Base-by-base conservation (phyloP, 2,888 invertebrate species). In the Boloria selene region DNA sequence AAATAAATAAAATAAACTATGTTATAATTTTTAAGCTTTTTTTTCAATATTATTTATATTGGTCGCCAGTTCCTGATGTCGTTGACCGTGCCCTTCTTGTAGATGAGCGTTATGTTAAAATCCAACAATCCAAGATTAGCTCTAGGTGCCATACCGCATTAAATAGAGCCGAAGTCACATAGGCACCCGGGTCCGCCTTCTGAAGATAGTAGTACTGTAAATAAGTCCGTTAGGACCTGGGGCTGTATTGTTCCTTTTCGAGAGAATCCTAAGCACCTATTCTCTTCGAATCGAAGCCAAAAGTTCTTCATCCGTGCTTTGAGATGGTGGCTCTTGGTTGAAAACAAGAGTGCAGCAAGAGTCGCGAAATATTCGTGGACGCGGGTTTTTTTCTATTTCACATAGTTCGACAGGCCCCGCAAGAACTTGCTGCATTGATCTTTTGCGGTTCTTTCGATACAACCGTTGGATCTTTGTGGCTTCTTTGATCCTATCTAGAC, bases 201-300 rank as follows among this genome's bases (percentile, higher is more conserved):
- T 13, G 51, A 7, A 47, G 47, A 16, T 51, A n/a, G n/a, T n/a
- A n/a, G n/a, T 18, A 2, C 10, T 6, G 16, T 51, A 51, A 10
- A 18, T 51, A 17, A 51, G 18, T 5, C 18, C 51, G 16, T 51
- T 17, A 2, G 51, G 51, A 18, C 17, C 51, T 47, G 22, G 51
- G 1, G 51, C 13, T 51, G 51, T 51, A 13, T 18, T 16, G 22
- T 18, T n/a, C 1, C 38, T 38, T n/a, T 14, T 76, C 76, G 77
- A 77, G 76, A 78, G 76, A 77, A 77, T 77, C 76, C 75, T 75
- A 75, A 75, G 76, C 75, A 76, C 75, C 7, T 47, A n/a, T n/a
- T 47, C n/a, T 47, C 47, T n/a, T 47, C 47, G 31, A 1, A 38
- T 38, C 31, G 31, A 10, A 2, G 31, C 31, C 7, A 10, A 6